Base-by-base conservation (phyloP, 2,797 vertebrate genomes). In the Fistularia tabacaria region DNA sequence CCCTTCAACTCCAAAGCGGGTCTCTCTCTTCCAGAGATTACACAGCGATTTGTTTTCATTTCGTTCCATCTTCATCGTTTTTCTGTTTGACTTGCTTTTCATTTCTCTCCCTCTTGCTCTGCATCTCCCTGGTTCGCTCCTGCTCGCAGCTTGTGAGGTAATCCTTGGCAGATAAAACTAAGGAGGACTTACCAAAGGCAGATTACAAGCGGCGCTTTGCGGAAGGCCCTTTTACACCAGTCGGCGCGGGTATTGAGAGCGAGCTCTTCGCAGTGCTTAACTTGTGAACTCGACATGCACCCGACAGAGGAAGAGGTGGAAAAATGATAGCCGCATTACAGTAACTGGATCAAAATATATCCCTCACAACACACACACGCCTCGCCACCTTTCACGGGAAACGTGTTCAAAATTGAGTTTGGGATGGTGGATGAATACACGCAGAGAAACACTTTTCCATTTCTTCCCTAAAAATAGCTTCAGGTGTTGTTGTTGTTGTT, bases 151-250 rank as follows among this genome's bases (percentile, higher is more conserved):
- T 87, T 85, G 87, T 85, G 87, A 87, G 85, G 88, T 90, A 91
- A 92, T 92, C 90, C 87, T 82, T 85, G 87, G 84, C 87, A 88
- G 88, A 90, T 89, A 90, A 90, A 90, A 91, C 88, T 89, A 90
- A 91, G 82, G 88, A 91, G 87, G 87, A 89, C 77, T 91, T 91
- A 90, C 87, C 83, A 83, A 88, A 90, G 88, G 81, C 88, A 91
- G 90, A 91, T 91, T 91, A 91, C 86, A 83, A 87, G 86, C 65
- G 63, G 82, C 74, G 84, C 87, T 89, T 89, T 87, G 87, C 86
- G 74, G 80, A 88, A 86, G 85, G 77, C 83, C 85, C 76, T 84
- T 85, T 85, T 88, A 88, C 84, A 88, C 79, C 83, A 81, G 79
- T 71, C 83, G 76, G 80, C 74, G 60, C 78, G 87, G 84, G 81